Evolutionary conservation across 2,113 vertebrate species (phyloP).

Genomic region (Dipodomys stephensi): DNA sequence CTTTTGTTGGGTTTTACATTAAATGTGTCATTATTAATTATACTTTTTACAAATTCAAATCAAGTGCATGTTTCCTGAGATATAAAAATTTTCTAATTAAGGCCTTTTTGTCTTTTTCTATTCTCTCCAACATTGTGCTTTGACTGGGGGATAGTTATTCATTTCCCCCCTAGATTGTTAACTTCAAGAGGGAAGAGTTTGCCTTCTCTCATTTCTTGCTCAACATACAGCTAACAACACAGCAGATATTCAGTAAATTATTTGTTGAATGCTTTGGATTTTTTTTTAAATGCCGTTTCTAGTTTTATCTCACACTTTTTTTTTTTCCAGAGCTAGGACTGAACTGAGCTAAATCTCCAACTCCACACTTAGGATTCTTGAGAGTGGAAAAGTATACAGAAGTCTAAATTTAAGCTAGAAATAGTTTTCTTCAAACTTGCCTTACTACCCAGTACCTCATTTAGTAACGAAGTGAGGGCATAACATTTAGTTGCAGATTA

Average conservation of each 20-base stretch:
- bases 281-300: too few species aligned
- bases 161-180: not conserved
- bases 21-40: slow-evolving; percentile 33
- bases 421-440: slow-evolving; percentile 44
- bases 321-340: too few species aligned
- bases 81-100: slow-evolving; percentile 2
- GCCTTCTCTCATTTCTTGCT: not conserved
- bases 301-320: too few species aligned
- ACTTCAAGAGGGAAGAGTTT: not conserved
- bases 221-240: not conserved
- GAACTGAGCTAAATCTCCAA: too few species aligned
- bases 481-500: not conserved
- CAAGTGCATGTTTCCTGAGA: slow-evolving; percentile 9
- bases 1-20: slow-evolving; percentile 33
- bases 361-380: not conserved
- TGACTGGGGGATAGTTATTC: not conserved
- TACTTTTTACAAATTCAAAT: slow-evolving; percentile 41
- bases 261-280: slow-evolving; percentile 1
- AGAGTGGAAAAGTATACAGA: slow-evolving; percentile 1
- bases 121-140: not conserved
- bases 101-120: not conserved
- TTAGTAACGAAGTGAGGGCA: not conserved
- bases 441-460: not conserved
- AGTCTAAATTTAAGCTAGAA: slow-evolving; percentile 31
- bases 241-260: not conserved